These are phyloP conservation scores for Sebastes nivosus DNA, from an alignment of 2,797 vertebrate genomes.

Conservation along the genomic window DNA sequence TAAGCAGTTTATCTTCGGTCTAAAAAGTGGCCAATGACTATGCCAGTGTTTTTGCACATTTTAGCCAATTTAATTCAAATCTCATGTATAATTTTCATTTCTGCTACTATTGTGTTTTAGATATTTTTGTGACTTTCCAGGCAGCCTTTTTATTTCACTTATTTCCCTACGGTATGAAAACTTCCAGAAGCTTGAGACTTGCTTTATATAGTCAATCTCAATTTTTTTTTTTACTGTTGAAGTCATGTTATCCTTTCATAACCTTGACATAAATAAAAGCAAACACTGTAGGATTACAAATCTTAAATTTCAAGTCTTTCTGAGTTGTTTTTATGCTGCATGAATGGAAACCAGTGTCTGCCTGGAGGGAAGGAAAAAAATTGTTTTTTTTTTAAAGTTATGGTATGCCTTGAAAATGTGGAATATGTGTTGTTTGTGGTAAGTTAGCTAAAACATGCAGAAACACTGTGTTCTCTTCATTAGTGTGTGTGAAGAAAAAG, in stretches of 20 bases:
- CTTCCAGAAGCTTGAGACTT: neutral
- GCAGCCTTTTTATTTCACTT: neutral
- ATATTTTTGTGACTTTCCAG: neutral
- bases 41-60: conserved; percentile 41
- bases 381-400: neutral
- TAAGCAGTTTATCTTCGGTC: conserved; percentile 7
- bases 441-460: conserved; percentile 37
- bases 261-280: neutral
- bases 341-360: conserved; percentile 3
- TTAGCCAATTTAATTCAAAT: conserved; percentile 45
- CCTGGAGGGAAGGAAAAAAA: neutral
- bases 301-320: neutral
- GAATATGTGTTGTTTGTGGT: conserved; percentile 16
- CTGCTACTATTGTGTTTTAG: conserved; percentile 12
- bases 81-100: neutral
- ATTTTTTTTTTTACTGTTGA: conserved; percentile 8
- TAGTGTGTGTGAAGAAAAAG: neutral
- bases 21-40: conserved; percentile 7
- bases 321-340: neutral
- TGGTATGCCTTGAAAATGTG: conserved; percentile 8
- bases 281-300: neutral
- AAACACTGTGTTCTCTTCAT: conserved; percentile 20
- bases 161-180: neutral
- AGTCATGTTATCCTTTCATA: neutral
- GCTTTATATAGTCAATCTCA: neutral